Base-by-base conservation (phyloP, 2,113 vertebrate genomes). In the Scomber colias region DNA sequence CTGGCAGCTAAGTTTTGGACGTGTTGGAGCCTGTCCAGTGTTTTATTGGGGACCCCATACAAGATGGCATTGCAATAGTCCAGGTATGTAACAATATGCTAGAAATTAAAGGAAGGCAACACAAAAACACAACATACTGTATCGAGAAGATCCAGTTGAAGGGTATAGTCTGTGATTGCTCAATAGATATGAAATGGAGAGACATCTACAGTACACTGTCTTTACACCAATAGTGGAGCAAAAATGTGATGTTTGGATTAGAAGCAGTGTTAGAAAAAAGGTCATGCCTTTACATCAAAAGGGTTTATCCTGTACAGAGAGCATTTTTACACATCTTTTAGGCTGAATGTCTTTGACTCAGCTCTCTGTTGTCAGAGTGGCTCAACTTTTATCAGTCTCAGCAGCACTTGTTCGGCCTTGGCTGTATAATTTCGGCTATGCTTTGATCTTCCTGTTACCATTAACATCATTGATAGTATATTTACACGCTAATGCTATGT, bases 81-180 rank as follows among this genome's bases (percentile, higher is more conserved):
- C n/a, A n/a, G n/a, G n/a, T n/a, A n/a, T n/a, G 68, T 44, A 76
- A 82, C 40, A 27, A 54, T 61, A 17, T 79, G 65, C 46, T 44
- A 63, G 13, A 54, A 55, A 56, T 55, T 50, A 80, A 73, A 82
- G 17, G 15, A 53, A 48, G 35, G 35, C 71, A 72, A 71, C 51
- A 40, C 17, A 6, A 5, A 12, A 62, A 30, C 45, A 71, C 48
- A 68, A 53, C 51, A 67, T 11, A 54, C 11, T 27, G 21, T 48
- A 48, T 15, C 59, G 11, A 63, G 16, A 15, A 60, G 40, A 71
- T 40, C 16, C 17, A 49, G 5, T 0, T 60, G 45, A 51, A 19
- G 24, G 16, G 30, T 16, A 14, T 59, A 27, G 46, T 15, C 46
- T n/a, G 12, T 17, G 54, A 21, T 21, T 21, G 21, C 21, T 21